A percentile compares a stretch with the other conserved stretches of the same genome.
phyloP scores from a whole-genome alignment of 2,113 vertebrate genomes.

The Apodemus speciosus region DNA sequence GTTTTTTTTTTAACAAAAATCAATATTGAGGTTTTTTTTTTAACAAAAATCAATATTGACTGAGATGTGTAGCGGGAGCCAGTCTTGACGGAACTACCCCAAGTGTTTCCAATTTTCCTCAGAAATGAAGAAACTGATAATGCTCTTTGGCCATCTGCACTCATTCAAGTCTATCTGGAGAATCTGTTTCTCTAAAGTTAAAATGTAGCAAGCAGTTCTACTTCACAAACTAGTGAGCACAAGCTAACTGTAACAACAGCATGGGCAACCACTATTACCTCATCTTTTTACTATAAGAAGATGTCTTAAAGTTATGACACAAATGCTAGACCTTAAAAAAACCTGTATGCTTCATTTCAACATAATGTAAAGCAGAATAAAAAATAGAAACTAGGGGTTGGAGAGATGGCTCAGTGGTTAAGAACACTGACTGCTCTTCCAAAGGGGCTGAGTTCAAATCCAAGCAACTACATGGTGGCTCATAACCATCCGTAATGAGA shows the following conservation, averaged over 20 bases:
- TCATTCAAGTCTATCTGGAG: background rate
- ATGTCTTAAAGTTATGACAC: background rate
- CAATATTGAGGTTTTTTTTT: background rate
- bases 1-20: too few species aligned
- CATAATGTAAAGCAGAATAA: constrained; percentile 12
- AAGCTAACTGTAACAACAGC: background rate
- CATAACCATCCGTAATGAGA: too few species aligned
- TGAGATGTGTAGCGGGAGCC: background rate
- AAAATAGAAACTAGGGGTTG: background rate
- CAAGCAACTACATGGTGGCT: too few species aligned
- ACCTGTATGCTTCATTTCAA: constrained; percentile 16
- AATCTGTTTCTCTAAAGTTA: constrained; percentile 28
- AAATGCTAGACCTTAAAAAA: constrained; percentile 31
- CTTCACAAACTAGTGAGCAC: background rate
- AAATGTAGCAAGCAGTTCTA: background rate
- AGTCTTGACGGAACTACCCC: background rate
- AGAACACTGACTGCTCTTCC: too few species aligned
- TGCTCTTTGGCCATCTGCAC: background rate
- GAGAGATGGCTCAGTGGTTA: too few species aligned
- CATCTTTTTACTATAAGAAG: background rate
- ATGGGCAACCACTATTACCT: background rate
- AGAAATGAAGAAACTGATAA: constrained; percentile 21
- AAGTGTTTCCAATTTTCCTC: constrained; percentile 10
- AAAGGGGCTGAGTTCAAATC: too few species aligned
- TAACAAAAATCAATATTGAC: background rate